Percentiles rank a stretch among this genome's conserved stretches.
These are phyloP conservation scores for Sycophila sp. DNA, from an alignment of 1,140 invertebrate species.

Conservation along the genomic window DNA sequence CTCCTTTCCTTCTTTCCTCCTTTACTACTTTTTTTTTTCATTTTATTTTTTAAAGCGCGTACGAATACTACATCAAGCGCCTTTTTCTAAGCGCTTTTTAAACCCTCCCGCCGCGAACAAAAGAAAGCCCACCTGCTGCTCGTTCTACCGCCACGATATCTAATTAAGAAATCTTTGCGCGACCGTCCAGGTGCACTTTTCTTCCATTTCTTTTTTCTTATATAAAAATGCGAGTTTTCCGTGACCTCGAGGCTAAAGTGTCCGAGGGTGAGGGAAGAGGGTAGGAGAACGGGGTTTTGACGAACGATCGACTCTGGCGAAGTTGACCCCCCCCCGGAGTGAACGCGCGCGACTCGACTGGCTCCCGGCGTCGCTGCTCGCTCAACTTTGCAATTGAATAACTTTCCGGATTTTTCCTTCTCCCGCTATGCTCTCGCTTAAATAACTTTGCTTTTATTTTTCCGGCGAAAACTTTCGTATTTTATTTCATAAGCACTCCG, in stretches of 20 bases:
- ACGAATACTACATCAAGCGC: too few species aligned
- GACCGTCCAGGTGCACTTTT: slow-evolving; percentile 37
- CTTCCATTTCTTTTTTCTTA: neutral
- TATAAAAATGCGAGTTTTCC: too few species aligned
- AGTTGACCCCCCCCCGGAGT: too few species aligned
- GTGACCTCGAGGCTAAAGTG: too few species aligned
- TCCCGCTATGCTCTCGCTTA: slow-evolving; percentile 37
- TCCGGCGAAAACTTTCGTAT: slow-evolving; percentile 29
- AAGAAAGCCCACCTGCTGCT: neutral
- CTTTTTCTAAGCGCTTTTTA: neutral
- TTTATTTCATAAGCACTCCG: neutral
- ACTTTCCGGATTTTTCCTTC: slow-evolving; percentile 48
- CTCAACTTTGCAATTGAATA: slow-evolving; percentile 52
- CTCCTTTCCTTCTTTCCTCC: neutral
- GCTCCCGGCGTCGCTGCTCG: neutral
- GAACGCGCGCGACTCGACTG: slow-evolving; percentile 6
- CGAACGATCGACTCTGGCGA: too few species aligned
- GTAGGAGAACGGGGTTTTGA: too few species aligned
- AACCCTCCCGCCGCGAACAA: neutral
- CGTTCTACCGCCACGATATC: slow-evolving; percentile 30
- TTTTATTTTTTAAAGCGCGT: slow-evolving; percentile 14
- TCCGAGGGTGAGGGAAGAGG: too few species aligned
- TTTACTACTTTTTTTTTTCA: too few species aligned
- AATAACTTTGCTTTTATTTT: slow-evolving; percentile 26
- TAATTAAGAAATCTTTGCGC: slow-evolving; percentile 59